phyloP scores from a whole-genome alignment of 2,113 vertebrate genomes.

The Xenopus borealis region DNA sequence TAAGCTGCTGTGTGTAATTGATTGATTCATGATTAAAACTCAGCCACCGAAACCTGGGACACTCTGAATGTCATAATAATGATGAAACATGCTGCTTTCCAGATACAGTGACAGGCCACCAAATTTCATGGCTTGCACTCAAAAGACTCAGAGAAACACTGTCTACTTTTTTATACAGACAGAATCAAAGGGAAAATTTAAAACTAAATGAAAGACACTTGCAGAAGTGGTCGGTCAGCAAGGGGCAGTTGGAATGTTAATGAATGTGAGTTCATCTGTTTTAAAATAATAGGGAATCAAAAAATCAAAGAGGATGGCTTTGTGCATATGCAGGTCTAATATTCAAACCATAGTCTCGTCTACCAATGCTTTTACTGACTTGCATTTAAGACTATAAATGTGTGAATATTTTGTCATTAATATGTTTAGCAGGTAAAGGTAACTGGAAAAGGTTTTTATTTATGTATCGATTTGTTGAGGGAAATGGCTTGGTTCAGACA shows the following conservation, averaged over 20 bases:
- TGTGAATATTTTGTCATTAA: no score
- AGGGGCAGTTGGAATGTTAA: neutral
- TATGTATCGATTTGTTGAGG: no score
- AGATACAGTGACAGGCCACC: conserved; percentile 9
- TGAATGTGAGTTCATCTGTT: neutral
- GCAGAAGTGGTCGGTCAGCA: neutral
- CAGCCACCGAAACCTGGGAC: conserved; percentile 22
- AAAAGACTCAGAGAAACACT: conserved; percentile 19
- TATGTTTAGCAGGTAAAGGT: no score
- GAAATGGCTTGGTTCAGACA: no score
- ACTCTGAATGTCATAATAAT: conserved; percentile 39
- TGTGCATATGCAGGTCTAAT: neutral
- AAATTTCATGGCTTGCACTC: conserved; percentile 27
- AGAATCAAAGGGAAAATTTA: conserved; percentile 24
- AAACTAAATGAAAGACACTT: conserved; percentile 11
- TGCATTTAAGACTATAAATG: no score
- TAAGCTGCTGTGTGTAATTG: conserved; percentile 29
- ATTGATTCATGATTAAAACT: conserved; percentile 41
- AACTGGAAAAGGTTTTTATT: no score
- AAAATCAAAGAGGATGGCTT: neutral
- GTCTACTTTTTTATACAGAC: conserved; percentile 10
- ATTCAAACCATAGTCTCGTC: no score
- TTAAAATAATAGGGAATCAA: no score
- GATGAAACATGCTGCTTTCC: conserved; percentile 27
- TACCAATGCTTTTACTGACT: no score